These are phyloP conservation scores for Pantala flavescens DNA, from an alignment of 1,140 invertebrate genomes.

Conservation along the genomic window DNA sequence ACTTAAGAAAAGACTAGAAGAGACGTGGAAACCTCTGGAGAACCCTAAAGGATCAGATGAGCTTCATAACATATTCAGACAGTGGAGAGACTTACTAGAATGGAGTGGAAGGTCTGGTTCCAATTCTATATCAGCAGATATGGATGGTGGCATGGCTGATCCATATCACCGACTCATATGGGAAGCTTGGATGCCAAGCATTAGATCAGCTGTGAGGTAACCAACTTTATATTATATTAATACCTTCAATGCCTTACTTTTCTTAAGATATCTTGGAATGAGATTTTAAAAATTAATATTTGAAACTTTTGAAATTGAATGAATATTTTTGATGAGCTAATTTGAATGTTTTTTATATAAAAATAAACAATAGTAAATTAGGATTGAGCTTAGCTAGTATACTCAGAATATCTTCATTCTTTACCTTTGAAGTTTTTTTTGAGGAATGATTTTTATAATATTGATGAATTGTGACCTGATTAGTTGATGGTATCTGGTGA, in stretches of 20 bases:
- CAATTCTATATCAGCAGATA: background rate
- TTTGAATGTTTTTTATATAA: too few species aligned
- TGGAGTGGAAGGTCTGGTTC: background rate
- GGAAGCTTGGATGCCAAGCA: slow-evolving; percentile 79
- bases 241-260: background rate
- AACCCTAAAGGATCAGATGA: slow-evolving; percentile 48
- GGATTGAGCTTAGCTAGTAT: too few species aligned
- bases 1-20: slow-evolving; percentile 52
- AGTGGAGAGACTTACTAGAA: slow-evolving; percentile 60
- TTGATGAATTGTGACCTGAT: too few species aligned
- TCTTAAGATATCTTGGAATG: background rate
- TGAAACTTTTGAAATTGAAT: too few species aligned
- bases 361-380: too few species aligned
- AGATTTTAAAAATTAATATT: too few species aligned
- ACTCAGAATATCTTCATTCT: too few species aligned
- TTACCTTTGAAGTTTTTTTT: too few species aligned
- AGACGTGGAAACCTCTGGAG: slow-evolving; percentile 62
- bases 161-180: slow-evolving; percentile 75
- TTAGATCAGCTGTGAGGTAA: slow-evolving; percentile 58
- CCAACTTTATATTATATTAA: slow-evolving; percentile 25
- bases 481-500: too few species aligned
- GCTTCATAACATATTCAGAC: slow-evolving; percentile 41
- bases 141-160: slow-evolving; percentile 45
- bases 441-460: too few species aligned
- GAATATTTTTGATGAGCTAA: too few species aligned